Evolutionary conservation across 2,113 vertebrate genomes (phyloP).

Genomic region (Callospermophilus lateralis): DNA sequence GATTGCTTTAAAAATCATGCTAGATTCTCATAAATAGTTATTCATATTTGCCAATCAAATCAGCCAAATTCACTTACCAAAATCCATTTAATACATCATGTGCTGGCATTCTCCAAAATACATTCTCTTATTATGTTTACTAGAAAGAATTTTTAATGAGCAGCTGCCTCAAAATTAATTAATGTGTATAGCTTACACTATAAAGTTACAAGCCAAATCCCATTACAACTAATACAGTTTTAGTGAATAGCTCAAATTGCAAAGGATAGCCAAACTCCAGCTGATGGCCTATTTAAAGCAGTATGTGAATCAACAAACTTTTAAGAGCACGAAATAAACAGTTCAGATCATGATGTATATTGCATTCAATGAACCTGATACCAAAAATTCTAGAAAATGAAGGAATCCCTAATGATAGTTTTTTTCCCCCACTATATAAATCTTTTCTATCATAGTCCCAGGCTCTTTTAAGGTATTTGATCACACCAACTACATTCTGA

Average conservation of each 20-base stretch:
- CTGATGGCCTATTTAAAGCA: not conserved
- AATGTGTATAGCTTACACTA: slow-evolving; percentile 37
- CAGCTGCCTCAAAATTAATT: slow-evolving; percentile 76
- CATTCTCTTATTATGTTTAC: slow-evolving; percentile 64
- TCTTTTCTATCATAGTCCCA: not conserved
- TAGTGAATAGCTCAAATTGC: slow-evolving; percentile 38
- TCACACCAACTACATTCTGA: not conserved
- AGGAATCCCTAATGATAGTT: not conserved
- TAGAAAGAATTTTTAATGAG: slow-evolving; percentile 71
- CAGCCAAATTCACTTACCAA: slow-evolving; percentile 50
- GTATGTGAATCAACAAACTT: slow-evolving; percentile 1
- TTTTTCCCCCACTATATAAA: not conserved
- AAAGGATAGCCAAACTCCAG: not conserved
- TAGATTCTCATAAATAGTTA: slow-evolving; percentile 27
- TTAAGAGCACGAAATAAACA: not conserved
- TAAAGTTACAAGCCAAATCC: slow-evolving; percentile 66
- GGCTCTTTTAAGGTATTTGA: not conserved
- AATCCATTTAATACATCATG: slow-evolving; percentile 47
- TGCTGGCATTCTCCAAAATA: slow-evolving; percentile 67
- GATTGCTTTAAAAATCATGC: not conserved
- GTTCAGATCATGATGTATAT: not conserved
- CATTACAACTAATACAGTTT: slow-evolving; percentile 59
- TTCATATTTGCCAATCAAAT: slow-evolving; percentile 58
- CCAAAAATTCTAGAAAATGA: not conserved
- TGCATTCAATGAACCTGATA: not conserved